These are phyloP conservation scores for Brachyopa scutellaris DNA, from an alignment of 2,888 invertebrate species.

Conservation along the genomic window DNA sequence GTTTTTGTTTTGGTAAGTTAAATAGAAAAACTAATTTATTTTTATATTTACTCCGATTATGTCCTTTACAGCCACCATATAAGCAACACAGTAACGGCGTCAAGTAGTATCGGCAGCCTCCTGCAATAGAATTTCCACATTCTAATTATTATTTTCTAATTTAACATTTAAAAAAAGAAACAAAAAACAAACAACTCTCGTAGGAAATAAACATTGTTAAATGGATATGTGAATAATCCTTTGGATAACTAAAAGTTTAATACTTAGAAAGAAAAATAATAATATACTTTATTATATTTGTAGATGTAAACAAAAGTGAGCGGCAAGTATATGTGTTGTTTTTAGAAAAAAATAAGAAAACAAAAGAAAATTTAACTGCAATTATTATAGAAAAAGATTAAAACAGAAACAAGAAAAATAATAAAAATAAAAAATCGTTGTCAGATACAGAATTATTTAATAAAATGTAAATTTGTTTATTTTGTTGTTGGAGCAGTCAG, in stretches of 20 bases:
- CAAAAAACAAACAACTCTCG: conserved; percentile 41
- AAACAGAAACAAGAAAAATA: conserved; percentile 31
- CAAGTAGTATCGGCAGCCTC: conserved; percentile 52
- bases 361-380: conserved; percentile 48
- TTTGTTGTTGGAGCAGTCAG: not conserved
- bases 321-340: conserved; percentile 61
- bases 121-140: conserved; percentile 35
- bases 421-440: too few relatives aligned
- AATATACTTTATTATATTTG: conserved; percentile 69
- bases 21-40: not conserved
- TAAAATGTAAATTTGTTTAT: conserved; percentile 24
- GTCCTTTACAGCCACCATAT: conserved; percentile 48
- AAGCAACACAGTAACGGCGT: conserved; percentile 57
- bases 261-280: conserved; percentile 63
- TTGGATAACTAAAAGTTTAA: conserved; percentile 59
- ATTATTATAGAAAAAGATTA: conserved; percentile 39
- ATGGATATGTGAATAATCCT: conserved; percentile 67
- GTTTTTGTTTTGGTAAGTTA: conserved; percentile 81
- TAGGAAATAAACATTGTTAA: conserved; percentile 50
- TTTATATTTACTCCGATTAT: too few relatives aligned
- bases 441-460: conserved; percentile 69
- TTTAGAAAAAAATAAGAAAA: conserved; percentile 40
- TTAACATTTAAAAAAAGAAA: conserved; percentile 25
- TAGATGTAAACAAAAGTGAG: conserved; percentile 60
- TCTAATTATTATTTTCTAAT: conserved; percentile 59